Evolutionary conservation across 2,888 invertebrate species (phyloP).

Genomic region (Nomada ruficornis): DNA sequence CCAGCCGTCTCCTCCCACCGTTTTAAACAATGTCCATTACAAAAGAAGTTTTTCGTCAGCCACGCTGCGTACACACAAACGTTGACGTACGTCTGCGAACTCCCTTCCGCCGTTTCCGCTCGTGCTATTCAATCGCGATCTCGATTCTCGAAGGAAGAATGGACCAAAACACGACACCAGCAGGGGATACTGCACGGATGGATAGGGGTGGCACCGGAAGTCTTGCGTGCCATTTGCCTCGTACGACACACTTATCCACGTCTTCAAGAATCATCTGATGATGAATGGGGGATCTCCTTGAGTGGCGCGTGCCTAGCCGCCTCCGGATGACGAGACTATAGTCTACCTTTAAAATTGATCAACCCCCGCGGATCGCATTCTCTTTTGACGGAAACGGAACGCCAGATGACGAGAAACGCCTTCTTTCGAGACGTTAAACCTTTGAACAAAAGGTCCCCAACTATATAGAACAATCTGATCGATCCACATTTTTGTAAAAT

Average conservation of each 20-base stretch:
- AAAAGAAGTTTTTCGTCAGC: slow-evolving; percentile 64
- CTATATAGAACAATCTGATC: not conserved
- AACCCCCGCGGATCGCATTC: slow-evolving; percentile 53
- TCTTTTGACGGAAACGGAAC: slow-evolving; percentile 28
- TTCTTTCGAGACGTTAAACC: slow-evolving; percentile 29
- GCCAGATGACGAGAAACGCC: slow-evolving; percentile 39
- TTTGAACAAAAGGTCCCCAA: not conserved
- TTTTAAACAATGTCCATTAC: slow-evolving; percentile 67
- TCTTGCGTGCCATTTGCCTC: slow-evolving; percentile 83
- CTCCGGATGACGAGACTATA: slow-evolving; percentile 44
- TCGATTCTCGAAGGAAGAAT: slow-evolving; percentile 73
- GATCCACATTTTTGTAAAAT: not conserved
- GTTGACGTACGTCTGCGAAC: slow-evolving; percentile 62
- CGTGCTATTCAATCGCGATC: slow-evolving; percentile 72
- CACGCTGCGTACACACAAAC: slow-evolving; percentile 48
- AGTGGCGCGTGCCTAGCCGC: slow-evolving; percentile 81
- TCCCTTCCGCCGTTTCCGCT: slow-evolving; percentile 77
- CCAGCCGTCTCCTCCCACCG: slow-evolving; percentile 55
- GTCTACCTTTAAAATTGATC: slow-evolving; percentile 51
- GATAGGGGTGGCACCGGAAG: slow-evolving; percentile 79
- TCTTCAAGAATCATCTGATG: slow-evolving; percentile 77
- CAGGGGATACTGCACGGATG: slow-evolving; percentile 57
- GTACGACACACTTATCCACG: slow-evolving; percentile 77
- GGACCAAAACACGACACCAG: slow-evolving; percentile 78
- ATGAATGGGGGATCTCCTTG: slow-evolving; percentile 75